These are phyloP conservation scores for Isichthys henryi DNA, from an alignment of 2,113 vertebrate genomes.

Conservation along the genomic window DNA sequence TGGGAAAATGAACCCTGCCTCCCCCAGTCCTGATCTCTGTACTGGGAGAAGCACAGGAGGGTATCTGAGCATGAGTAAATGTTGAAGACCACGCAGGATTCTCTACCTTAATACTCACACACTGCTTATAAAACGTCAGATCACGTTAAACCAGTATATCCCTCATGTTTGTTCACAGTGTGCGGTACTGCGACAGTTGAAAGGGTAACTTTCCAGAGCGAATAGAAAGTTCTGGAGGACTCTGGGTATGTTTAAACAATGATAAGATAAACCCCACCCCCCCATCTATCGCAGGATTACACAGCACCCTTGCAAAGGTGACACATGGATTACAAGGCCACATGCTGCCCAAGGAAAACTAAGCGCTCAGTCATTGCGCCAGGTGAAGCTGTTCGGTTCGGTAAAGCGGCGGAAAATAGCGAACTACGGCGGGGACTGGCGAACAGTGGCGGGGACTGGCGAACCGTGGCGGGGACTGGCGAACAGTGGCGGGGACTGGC, in stretches of 20 bases:
- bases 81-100: not conserved
- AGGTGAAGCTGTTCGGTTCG: not conserved
- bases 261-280: conserved; percentile 4
- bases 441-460: not conserved
- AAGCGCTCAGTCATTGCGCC: not conserved
- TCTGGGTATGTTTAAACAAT: conserved; percentile 3
- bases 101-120: not conserved
- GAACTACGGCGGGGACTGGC: not conserved
- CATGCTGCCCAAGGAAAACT: not conserved
- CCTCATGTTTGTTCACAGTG: not conserved
- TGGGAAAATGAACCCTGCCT: not conserved
- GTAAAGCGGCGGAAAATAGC: not conserved
- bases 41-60: not conserved
- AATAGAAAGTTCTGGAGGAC: not conserved
- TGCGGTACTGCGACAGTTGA: not conserved
- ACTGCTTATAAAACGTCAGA: not conserved
- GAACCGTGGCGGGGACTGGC: not conserved
- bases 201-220: not conserved
- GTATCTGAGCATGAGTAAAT: not conserved
- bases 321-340: not conserved
- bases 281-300: not conserved
- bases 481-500: too few species aligned
- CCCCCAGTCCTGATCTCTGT: not conserved
- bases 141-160: not conserved
- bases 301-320: not conserved